Evolutionary conservation across 2,113 vertebrate species (phyloP), one percentile per base, ranked within the genome.

Genomic region (Corapipo altera): DNA sequence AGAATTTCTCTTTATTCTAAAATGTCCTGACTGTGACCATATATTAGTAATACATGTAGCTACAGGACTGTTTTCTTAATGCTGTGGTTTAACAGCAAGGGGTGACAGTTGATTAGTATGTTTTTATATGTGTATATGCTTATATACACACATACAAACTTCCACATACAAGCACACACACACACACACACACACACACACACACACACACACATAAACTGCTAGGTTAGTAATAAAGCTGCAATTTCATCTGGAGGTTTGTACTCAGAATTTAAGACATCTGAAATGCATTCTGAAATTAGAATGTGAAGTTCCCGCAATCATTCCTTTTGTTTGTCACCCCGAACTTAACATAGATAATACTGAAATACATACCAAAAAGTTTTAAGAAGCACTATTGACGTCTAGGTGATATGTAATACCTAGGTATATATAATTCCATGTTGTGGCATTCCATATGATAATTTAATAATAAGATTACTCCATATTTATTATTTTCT

Each of bases 211-310:
- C 61, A 15, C 0, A 0, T 51, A 85, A 86, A 70, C 52, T 30
- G 13, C 30, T 94, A 52, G 48, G 51, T 9, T 64, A 89, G 55
- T 88, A 77, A 58, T 82, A 91, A 91, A 49, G 17, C 48, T 93
- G 22, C 72, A 87, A 96, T 95, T 95, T 97, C 22, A 85, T 92
- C 76, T 91, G 74, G 33, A 59, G 27, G 7, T 89, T 95, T 46
- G 32, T 76, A 69, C 43, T 95, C 64, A 70, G 35, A 96, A 87
- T 96, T 92, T 93, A 92, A 92, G 26, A 55, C 6, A 77, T 52
- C 51, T 52, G 51, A 52, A 52, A 16, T 28, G 51, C 51, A 52
- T 27, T 52, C 26, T 28, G 57, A 92, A 97, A 97, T 92, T 71
- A 59, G 18, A 80, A 28, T 57, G 79, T 87, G 52, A 95, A 92